phyloP scores from a whole-genome alignment of 2,113 vertebrate genomes.

The Elgaria multicarinata region DNA sequence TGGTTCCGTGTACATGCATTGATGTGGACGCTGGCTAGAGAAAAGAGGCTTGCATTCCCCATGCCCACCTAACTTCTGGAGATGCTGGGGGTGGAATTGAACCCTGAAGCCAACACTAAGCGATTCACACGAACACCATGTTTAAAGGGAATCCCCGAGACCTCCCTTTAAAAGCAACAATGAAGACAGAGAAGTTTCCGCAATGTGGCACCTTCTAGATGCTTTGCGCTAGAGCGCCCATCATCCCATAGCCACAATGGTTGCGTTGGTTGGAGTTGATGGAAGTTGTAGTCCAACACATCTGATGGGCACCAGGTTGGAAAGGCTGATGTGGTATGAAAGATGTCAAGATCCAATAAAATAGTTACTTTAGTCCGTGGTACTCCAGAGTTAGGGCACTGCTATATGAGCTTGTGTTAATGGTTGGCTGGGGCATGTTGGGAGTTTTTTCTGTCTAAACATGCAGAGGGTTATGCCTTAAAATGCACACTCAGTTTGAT shows the following conservation, averaged over 20 bases:
- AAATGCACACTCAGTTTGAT: neutral
- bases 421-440: no score
- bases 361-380: neutral
- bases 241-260: neutral
- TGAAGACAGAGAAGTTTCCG: neutral
- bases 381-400: neutral
- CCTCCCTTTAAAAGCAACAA: neutral
- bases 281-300: neutral
- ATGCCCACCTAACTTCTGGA: neutral
- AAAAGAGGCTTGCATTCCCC: no score
- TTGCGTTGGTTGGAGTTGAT: neutral
- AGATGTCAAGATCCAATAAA: neutral
- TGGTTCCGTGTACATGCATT: neutral
- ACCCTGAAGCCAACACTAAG: neutral
- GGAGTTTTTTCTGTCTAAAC: no score
- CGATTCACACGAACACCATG: neutral
- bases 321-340: no score
- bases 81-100: neutral
- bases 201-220: neutral
- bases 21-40: neutral
- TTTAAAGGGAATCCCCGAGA: neutral
- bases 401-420: neutral
- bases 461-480: no score
- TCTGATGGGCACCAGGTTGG: neutral
- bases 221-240: neutral